Base-by-base conservation (phyloP, 1,140 invertebrate species). In the Diorhabda carinulata region DNA sequence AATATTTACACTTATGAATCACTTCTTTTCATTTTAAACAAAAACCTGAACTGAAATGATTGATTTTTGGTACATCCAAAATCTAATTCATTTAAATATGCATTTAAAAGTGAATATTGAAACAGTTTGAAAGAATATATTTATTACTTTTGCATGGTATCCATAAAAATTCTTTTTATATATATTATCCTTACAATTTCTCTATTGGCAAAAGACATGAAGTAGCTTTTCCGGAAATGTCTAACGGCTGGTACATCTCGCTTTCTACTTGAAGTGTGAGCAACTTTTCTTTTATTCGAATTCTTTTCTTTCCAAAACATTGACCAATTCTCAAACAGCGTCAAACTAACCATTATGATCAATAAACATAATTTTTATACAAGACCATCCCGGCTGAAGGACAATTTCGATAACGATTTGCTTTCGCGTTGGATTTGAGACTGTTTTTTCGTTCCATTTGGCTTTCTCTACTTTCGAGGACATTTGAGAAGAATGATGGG, bases 321-420 rank as follows among this genome's bases (percentile, higher is more conserved):
- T 76, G 75, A 69, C 71, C 75, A 76, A 76, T 76, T 76, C 65
- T 7, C 47, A 64, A 67, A 60, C 66, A 69, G 73, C 70, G 73
- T 74, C 75, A 76, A 76, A 76, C 75, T 76, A 76, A 76, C 75
- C 75, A 76, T 76, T 74, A 74, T 72, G 73, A 76, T 76, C 71
- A 68, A 71, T 70, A 74, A 76, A 76, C 75, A 76, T 76, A 71
- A 74, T 74, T 76, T 76, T 67, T 44, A 67, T 57, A 41, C 42
- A 43, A n/a, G 58, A 60, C 44, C 40, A 56, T 42, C 45, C 60
- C 56, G 61, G n/a, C 47, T 52, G 47, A 52, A 61, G 56, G 66
- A 66, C 73, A 68, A 43, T 62, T 70, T 68, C 52, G 59, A 47
- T 62, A 67, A 52, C 58, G 62, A 60, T 62, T 67, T 57, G 68